phyloP scores from a whole-genome alignment of 1,140 invertebrate genomes.

The Hermatobates lingyangjiaoensis region DNA sequence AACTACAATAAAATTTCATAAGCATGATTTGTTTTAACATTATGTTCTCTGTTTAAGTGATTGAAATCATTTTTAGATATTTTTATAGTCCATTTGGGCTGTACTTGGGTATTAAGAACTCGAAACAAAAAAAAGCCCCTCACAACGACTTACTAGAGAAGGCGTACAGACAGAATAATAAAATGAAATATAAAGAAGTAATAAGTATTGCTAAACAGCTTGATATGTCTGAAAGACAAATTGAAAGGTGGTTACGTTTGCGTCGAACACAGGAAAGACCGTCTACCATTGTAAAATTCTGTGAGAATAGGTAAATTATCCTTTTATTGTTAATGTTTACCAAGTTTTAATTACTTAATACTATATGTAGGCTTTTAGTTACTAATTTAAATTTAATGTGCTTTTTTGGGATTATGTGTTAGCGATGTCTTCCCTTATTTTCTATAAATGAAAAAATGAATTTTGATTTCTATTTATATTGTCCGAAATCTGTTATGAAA shows the following conservation, averaged over 20 bases:
- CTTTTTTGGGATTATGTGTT: too few relatives aligned
- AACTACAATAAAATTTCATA: constrained; percentile 20
- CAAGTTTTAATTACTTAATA: too few relatives aligned
- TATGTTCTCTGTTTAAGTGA: neutral
- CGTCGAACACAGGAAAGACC: constrained; percentile 66
- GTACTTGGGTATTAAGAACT: constrained; percentile 55
- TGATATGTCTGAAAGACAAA: constrained; percentile 68
- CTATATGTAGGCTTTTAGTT: too few relatives aligned
- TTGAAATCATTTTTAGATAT: constrained; percentile 33
- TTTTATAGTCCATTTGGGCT: constrained; percentile 56
- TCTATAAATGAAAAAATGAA: too few relatives aligned
- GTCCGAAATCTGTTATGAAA: too few relatives aligned
- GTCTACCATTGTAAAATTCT: constrained; percentile 77
- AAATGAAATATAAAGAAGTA: constrained; percentile 57
- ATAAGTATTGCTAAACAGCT: constrained; percentile 62
- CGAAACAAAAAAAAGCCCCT: constrained; percentile 48
- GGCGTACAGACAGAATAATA: constrained; percentile 40
- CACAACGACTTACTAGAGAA: constrained; percentile 49
- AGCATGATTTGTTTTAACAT: neutral
- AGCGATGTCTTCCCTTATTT: too few relatives aligned
- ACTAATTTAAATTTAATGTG: too few relatives aligned
- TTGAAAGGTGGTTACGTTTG: constrained; percentile 76
- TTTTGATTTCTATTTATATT: too few relatives aligned
- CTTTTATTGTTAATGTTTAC: neutral
- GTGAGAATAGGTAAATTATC: constrained; percentile 47